Percentiles rank a stretch among this genome's conserved stretches.
phyloP scores from a whole-genome alignment of 2,113 vertebrate genomes.

The Grammomys dolichurus region DNA sequence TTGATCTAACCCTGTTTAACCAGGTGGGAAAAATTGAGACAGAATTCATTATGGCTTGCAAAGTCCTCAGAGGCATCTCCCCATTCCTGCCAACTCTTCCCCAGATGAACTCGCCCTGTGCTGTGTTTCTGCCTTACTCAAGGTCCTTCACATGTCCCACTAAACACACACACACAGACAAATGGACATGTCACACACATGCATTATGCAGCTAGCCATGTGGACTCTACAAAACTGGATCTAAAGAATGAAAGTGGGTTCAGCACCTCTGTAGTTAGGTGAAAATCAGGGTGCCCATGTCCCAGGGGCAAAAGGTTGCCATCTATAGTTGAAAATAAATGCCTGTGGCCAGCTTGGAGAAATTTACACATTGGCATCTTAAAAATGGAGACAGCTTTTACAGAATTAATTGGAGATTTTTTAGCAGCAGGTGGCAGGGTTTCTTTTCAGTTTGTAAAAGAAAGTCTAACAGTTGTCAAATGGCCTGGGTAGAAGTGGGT shows the following conservation, averaged over 20 bases:
- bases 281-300: slow-evolving; percentile 4
- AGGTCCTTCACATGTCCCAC: neutral
- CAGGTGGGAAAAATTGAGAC: neutral
- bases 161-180: neutral
- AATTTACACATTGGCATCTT: slow-evolving; percentile 79
- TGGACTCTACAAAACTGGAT: neutral
- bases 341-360: slow-evolving; percentile 68
- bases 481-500: slow-evolving; percentile 73
- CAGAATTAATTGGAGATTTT: slow-evolving; percentile 80
- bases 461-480: slow-evolving; percentile 72
- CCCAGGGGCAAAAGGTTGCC: slow-evolving; percentile 70
- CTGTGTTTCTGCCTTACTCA: neutral
- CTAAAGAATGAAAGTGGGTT: slow-evolving; percentile 70
- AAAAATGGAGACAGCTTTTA: slow-evolving; percentile 77
- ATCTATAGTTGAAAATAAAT: slow-evolving; percentile 52
- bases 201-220: neutral
- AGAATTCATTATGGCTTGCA: neutral
- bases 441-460: slow-evolving; percentile 79
- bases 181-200: too few relatives aligned
- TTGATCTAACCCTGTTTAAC: neutral
- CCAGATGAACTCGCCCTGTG: neutral
- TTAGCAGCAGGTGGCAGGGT: slow-evolving; percentile 79
- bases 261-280: slow-evolving; percentile 36
- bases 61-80: neutral
- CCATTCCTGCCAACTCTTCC: neutral